A percentile compares a stretch with the other conserved stretches of the same genome.
Conservation (phyloP, 2,113 vertebrate genomes). For the Baryphthengus martii region DNA sequence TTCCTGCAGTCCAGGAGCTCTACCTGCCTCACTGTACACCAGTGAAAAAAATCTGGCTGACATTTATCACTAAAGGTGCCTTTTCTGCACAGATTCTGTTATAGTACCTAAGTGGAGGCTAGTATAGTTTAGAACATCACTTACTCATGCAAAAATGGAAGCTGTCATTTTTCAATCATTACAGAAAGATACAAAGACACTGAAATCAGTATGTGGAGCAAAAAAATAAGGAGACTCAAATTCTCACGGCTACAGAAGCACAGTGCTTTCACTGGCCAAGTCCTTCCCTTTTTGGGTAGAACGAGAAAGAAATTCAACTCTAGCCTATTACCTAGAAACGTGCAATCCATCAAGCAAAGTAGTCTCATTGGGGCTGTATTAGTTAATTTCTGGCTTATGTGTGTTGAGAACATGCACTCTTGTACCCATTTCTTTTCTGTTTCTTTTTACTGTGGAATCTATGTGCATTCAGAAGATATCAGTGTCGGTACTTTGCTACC, state of each 20-base stretch:
- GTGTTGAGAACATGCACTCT: rapidly evolving
- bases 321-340: neutral
- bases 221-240: neutral
- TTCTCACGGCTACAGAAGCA: neutral
- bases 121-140: neutral
- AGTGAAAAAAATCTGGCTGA: neutral
- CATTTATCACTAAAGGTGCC: neutral
- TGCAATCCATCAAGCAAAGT: neutral
- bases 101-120: neutral
- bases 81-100: neutral
- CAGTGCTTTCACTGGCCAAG: neutral
- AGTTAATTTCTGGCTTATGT: neutral
- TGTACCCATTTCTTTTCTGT: neutral
- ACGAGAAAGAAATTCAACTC: neutral
- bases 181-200: neutral
- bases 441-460: neutral
- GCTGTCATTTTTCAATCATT: neutral
- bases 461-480: neutral
- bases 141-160: neutral
- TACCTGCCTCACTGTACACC: neutral
- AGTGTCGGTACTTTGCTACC: neutral
- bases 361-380: neutral
- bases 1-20: neutral
- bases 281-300: neutral
- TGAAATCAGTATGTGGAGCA: neutral